Evolutionary conservation across 2,113 vertebrate species (phyloP).

Genomic region (Girardinichthys multiradiatus): DNA sequence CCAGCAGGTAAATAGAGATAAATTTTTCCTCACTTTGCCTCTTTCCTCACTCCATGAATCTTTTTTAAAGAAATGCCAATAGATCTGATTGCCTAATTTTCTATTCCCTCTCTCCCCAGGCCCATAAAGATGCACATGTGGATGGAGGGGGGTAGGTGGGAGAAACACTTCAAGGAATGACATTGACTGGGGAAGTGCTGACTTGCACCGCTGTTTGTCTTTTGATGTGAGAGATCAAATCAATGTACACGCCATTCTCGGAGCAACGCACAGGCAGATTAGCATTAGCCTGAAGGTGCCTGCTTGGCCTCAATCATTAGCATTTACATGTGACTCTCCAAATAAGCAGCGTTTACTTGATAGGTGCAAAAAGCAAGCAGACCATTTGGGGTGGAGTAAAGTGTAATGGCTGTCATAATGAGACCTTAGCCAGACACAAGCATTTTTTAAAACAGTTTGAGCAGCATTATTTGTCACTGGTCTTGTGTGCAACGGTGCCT

Average conservation of each 20-base stretch:
- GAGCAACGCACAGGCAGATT: conserved; percentile 93
- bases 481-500: conserved; percentile 74
- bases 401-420: conserved; percentile 59
- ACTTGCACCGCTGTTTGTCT: conserved; percentile 99
- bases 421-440: conserved; percentile 53
- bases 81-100: conserved; percentile 95
- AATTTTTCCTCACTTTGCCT: conserved; percentile 82
- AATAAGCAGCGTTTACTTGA: conserved; percentile 77
- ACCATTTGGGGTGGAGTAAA: conserved; percentile 44
- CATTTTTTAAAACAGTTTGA: conserved; percentile 73
- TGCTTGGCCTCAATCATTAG: conserved; percentile 79
- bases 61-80: conserved; percentile 97
- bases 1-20: conserved; percentile 63
- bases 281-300: conserved; percentile 89
- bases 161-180: conserved; percentile 96
- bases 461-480: conserved; percentile 75
- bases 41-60: conserved; percentile 87
- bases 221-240: conserved; percentile 99
- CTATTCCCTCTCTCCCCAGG: conserved; percentile 76
- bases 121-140: conserved; percentile 8
- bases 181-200: conserved; percentile 99
- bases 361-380: conserved; percentile 25
- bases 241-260: conserved; percentile 92
- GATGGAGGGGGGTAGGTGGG: conserved; percentile 62
- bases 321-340: conserved; percentile 70